These are phyloP conservation scores for Lacerta agilis DNA, from an alignment of 2,797 vertebrate species.

Conservation along the genomic window DNA sequence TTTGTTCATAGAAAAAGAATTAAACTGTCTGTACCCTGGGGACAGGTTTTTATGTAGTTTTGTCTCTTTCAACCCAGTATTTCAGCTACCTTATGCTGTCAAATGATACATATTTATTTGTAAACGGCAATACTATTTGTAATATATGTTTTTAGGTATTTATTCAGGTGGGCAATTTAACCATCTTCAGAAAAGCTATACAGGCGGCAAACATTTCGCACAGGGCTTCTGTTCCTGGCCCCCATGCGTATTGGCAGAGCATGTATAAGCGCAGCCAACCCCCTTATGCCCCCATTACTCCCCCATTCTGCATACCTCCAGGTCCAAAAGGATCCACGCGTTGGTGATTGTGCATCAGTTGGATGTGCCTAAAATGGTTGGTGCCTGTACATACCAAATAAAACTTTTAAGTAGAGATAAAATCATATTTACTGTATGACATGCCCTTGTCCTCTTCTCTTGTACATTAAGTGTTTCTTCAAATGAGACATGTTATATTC, in stretches of 20 bases:
- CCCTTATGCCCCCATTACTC: too few species aligned
- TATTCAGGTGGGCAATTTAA: not conserved
- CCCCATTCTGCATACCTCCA: too few species aligned
- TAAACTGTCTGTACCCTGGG: constrained; percentile 62
- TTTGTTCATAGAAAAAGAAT: constrained; percentile 63
- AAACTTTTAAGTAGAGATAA: constrained; percentile 26
- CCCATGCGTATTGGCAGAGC: too few species aligned
- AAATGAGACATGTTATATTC: not conserved
- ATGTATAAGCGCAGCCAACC: too few species aligned
- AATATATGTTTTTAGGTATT: constrained; percentile 52
- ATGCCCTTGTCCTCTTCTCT: constrained; percentile 18
- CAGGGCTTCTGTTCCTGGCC: too few species aligned
- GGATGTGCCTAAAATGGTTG: too few species aligned
- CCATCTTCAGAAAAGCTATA: not conserved
- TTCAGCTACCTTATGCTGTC: constrained; percentile 57
- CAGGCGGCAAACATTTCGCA: not conserved
- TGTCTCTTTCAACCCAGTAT: constrained; percentile 61
- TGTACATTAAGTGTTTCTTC: constrained; percentile 43
- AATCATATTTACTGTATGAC: constrained; percentile 42
- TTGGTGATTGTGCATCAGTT: too few species aligned
- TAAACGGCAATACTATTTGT: constrained; percentile 49
- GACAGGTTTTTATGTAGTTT: constrained; percentile 65
- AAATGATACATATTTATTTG: constrained; percentile 60
- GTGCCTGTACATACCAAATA: not conserved
- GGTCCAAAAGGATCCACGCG: too few species aligned